Conservation (phyloP, 2,888 invertebrate species). For the Macrosoma leucophasiata region DNA sequence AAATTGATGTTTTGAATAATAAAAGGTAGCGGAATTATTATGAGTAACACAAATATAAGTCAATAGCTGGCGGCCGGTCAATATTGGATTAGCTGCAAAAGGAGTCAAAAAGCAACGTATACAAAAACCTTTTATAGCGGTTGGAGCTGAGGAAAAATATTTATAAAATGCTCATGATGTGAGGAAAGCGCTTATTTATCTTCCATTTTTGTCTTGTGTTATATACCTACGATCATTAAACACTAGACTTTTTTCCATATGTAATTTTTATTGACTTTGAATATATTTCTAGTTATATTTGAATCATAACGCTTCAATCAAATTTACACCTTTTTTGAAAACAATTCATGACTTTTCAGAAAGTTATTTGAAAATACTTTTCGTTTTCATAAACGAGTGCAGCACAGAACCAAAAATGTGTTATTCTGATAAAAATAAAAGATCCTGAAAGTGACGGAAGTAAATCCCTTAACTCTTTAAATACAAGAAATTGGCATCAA, state of each 20-base stretch:
- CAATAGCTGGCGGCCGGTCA: constrained; percentile 73
- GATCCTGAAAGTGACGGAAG: no score
- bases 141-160: constrained; percentile 68
- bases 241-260: no score
- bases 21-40: constrained; percentile 72
- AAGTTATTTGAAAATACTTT: no score
- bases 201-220: constrained; percentile 11
- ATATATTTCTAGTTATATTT: no score
- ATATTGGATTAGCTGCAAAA: constrained; percentile 75
- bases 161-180: constrained; percentile 53
- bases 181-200: constrained; percentile 43
- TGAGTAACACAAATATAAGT: constrained; percentile 73
- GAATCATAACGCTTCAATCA: no score
- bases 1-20: constrained; percentile 75
- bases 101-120: constrained; percentile 76
- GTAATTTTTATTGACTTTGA: neutral
- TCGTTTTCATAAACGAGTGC: no score
- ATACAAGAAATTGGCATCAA: no score
- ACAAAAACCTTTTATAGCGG: constrained; percentile 75
- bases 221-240: neutral
- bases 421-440: no score
- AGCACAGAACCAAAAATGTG: no score
- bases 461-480: no score
- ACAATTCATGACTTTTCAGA: no score
- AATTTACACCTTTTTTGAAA: no score